phyloP scores from a whole-genome alignment of 2,797 vertebrate genomes.

The Fistularia tabacaria region DNA sequence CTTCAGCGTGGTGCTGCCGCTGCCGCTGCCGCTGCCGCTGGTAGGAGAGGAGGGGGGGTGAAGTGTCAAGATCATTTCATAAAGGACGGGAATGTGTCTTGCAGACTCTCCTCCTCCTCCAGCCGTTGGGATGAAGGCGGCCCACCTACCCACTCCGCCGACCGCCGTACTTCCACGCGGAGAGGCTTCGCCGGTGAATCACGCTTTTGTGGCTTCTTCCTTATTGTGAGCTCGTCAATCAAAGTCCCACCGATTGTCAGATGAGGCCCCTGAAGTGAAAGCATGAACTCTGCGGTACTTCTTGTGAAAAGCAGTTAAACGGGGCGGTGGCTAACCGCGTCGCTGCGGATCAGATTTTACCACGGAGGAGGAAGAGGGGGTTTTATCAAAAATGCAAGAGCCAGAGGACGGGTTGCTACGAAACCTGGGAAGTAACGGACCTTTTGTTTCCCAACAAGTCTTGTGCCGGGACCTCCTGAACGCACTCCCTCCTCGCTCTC shows the following conservation, averaged over 20 bases:
- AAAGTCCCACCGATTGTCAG: conserved; percentile 36
- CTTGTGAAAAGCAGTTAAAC: no score
- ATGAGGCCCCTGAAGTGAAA: conserved; percentile 7
- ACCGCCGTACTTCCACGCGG: conserved; percentile 30
- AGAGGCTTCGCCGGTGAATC: conserved; percentile 43
- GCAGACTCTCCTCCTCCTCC: conserved; percentile 28
- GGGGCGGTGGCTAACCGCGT: no score
- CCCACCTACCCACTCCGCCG: conserved; percentile 55
- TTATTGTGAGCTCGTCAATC: conserved; percentile 49
- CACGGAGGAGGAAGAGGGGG: no score
- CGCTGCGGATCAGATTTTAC: no score
- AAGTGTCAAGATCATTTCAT: conserved; percentile 30
- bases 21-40: no score
- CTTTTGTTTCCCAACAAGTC: neutral
- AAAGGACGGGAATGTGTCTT: conserved; percentile 34
- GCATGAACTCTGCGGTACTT: no score
- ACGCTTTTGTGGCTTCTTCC: conserved; percentile 33
- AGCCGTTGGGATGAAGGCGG: conserved; percentile 35
- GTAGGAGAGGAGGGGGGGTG: conserved; percentile 23
- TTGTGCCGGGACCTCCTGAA: conserved; percentile 12
- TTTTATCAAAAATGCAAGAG: no score
- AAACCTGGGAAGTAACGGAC: no score
- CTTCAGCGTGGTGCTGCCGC: no score
- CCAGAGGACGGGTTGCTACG: no score
- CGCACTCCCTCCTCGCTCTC: conserved; percentile 36